These are phyloP conservation scores for Ganaspis sp. DNA, from an alignment of 1,140 invertebrate species.

Conservation along the genomic window DNA sequence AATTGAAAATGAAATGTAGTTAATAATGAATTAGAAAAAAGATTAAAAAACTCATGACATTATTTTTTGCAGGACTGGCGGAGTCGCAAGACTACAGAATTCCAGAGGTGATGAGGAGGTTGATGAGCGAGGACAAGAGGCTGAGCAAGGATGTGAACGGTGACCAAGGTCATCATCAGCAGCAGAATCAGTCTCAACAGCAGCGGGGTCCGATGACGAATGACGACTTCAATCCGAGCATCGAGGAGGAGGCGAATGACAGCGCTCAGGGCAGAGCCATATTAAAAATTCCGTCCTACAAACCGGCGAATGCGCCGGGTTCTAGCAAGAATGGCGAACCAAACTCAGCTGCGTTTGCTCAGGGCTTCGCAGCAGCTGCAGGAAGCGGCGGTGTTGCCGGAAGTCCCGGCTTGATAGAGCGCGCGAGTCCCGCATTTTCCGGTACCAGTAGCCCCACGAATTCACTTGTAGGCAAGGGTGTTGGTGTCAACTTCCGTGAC, in stretches of 20 bases:
- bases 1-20: too few relatives aligned
- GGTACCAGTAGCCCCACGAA: constrained; percentile 73
- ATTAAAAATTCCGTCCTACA: constrained; percentile 95
- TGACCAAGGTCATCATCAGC: constrained; percentile 65
- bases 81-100: constrained; percentile 74
- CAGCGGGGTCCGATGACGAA: constrained; percentile 69
- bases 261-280: constrained; percentile 82
- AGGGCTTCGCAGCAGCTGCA: constrained; percentile 62
- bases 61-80: constrained; percentile 58
- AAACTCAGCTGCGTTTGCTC: constrained; percentile 69
- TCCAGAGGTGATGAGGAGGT: constrained; percentile 79
- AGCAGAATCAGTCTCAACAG: constrained; percentile 58
- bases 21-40: too few relatives aligned
- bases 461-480: constrained; percentile 75
- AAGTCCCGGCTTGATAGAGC: constrained; percentile 73
- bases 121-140: constrained; percentile 78
- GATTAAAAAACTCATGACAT: too few relatives aligned
- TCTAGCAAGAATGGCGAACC: constrained; percentile 80
- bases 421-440: constrained; percentile 72
- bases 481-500: constrained; percentile 81
- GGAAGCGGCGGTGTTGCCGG: constrained; percentile 58
- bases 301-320: constrained; percentile 81
- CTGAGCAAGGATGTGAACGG: constrained; percentile 73
- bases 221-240: constrained; percentile 73
- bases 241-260: constrained; percentile 76